Evolutionary conservation across 2,113 vertebrate genomes (phyloP).

Genomic region (Hylia prasina): DNA sequence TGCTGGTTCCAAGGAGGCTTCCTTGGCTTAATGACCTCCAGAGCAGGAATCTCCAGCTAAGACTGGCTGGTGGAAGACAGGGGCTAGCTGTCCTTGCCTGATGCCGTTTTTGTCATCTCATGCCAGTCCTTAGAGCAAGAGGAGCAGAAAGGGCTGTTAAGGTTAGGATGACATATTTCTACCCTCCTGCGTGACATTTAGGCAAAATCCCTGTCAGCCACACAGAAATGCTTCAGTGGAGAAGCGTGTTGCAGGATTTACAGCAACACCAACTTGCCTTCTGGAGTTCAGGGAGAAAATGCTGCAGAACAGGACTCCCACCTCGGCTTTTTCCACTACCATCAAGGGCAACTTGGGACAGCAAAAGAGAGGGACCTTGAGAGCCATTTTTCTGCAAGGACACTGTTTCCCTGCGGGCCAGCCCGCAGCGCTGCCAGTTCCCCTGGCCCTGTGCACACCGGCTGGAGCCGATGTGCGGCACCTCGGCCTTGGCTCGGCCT

Average conservation of each 20-base stretch:
- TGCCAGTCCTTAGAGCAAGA: not conserved
- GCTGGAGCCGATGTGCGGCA: not conserved
- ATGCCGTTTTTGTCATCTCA: not conserved
- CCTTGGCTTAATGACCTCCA: not conserved
- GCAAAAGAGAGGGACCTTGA: not conserved
- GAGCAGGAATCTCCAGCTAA: not conserved
- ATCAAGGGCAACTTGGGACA: not conserved
- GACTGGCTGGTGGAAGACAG: not conserved
- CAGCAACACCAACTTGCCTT: not conserved
- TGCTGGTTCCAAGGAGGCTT: not conserved
- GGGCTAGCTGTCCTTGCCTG: not conserved
- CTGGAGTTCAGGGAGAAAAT: constrained; percentile 32
- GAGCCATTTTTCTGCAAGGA: not conserved
- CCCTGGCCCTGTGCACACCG: not conserved
- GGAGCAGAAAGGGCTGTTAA: not conserved
- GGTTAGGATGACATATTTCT: not conserved
- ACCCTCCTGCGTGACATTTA: not conserved
- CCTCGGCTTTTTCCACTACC: not conserved
- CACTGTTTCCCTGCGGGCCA: not conserved
- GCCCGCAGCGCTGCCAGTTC: accelerated
- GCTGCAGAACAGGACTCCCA: not conserved
- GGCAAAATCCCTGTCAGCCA: not conserved
- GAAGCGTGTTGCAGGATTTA: not conserved
- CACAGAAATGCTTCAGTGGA: not conserved
- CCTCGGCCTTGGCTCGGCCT: not conserved